Percentiles rank a stretch among this genome's conserved stretches.
Conservation (phyloP, 2,797 vertebrate species). For the Rhabdomys pumilio region DNA sequence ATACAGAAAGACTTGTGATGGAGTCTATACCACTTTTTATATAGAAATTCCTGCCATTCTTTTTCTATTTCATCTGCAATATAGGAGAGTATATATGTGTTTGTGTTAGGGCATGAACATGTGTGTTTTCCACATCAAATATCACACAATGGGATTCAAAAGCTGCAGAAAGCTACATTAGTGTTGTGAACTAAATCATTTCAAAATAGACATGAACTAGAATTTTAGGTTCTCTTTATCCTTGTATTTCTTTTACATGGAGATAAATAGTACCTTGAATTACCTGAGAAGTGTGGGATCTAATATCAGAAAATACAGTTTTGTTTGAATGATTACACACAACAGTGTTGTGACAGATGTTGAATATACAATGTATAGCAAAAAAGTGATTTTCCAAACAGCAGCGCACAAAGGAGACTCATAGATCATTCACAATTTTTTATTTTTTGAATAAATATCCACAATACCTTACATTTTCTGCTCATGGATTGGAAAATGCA, state of each 20-base stretch:
- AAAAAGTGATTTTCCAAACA: slow-evolving; percentile 66
- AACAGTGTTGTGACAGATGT: slow-evolving; percentile 59
- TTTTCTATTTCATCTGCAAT: not conserved
- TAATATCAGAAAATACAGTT: slow-evolving; percentile 59
- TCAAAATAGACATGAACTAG: not conserved
- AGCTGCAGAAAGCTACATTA: not conserved
- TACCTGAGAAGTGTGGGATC: slow-evolving; percentile 7
- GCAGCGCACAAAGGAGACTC: not conserved
- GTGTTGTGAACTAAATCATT: slow-evolving; percentile 12
- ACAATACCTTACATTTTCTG: slow-evolving; percentile 20
- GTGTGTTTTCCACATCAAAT: not conserved
- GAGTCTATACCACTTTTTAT: no score
- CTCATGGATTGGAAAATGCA: not conserved
- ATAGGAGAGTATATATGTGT: not conserved
- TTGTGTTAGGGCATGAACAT: not conserved
- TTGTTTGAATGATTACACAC: slow-evolving; percentile 51
- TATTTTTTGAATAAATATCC: slow-evolving; percentile 65
- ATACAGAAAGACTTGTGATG: not conserved
- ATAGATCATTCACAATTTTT: slow-evolving; percentile 54
- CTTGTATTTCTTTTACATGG: not conserved
- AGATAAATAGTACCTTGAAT: slow-evolving; percentile 17
- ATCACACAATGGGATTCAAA: not conserved
- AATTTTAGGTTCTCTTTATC: not conserved
- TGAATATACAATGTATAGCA: slow-evolving; percentile 40
- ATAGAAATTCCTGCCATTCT: not conserved